phyloP scores from a whole-genome alignment of 2,888 invertebrate genomes.

The Heliconius cydno region DNA sequence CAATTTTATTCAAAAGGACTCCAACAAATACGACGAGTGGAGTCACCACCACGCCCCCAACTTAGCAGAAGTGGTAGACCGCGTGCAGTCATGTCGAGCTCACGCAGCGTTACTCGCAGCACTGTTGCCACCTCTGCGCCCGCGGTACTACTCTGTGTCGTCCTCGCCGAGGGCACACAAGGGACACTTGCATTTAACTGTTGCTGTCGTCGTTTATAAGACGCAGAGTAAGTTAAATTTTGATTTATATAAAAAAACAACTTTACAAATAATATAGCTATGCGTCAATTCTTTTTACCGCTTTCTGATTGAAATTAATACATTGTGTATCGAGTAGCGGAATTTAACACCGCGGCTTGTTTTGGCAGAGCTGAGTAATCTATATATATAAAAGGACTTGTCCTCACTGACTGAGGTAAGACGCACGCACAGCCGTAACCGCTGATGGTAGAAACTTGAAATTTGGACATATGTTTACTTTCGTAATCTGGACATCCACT shows the following conservation, averaged over 20 bases:
- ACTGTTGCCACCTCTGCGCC: conserved; percentile 92
- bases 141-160: conserved; percentile 96
- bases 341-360: too few species aligned
- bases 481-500: too few species aligned
- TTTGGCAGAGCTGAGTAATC: too few species aligned
- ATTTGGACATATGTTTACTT: too few species aligned
- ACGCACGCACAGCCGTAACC: too few species aligned
- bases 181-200: conserved; percentile 5
- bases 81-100: conserved; percentile 93
- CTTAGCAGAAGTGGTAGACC: conserved; percentile 92
- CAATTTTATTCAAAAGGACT: conserved; percentile 87
- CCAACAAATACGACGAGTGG: conserved; percentile 96
- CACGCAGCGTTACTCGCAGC: conserved; percentile 91
- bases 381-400: too few species aligned
- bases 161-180: conserved; percentile 85
- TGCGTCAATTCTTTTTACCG: too few species aligned
- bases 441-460: too few species aligned
- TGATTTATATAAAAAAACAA: not conserved
- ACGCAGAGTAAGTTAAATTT: conserved; percentile 85
- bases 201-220: conserved; percentile 92
- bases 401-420: too few species aligned
- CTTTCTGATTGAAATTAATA: too few species aligned
- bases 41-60: conserved; percentile 92
- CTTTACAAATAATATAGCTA: too few species aligned
- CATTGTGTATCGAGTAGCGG: too few species aligned